Evolutionary conservation across 2,888 invertebrate genomes (phyloP), one percentile per base, ranked within the genome.

Genomic region (Brenthis ino): DNA sequence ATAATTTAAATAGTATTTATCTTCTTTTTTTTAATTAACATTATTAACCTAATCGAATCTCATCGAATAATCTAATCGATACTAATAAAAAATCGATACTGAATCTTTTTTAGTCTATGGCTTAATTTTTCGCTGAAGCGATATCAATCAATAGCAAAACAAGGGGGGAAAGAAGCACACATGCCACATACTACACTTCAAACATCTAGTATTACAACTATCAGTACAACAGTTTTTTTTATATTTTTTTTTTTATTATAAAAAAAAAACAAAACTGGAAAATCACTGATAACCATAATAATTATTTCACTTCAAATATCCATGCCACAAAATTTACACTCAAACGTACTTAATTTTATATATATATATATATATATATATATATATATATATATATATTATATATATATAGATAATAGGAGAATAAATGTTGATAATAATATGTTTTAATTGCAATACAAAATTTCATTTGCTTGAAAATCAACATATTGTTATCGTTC

Each of bases 231-330:
- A 8, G 0, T 43, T 2, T 37, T 37, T 37, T 11, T 37, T 1
- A 37, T 37, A 11, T 24, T 24, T 24, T 1, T 24, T 28, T 28
- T 28, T 28, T 28, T 28, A 5, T 4, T 4, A 28, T 28, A 28
- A 28, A 28, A 24, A 43, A 43, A 43, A 8, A 43, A 11, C 37
- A 43, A 43, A 8, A 43, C 11, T 43, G 2, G 11, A 24, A 48
- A n/a, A 47, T 14, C 50, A 16, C 60, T 60, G 60, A 60, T 60
- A 60, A 48, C 6, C 60, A n/a, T 50, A 60, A 50, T 50, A 60
- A 12, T 4, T 28, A 8, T 8, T 14, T 50, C 50, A 60, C n/a
- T 28, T 28, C 11, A 50, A 50, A 16, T 33, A 12, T 50, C 16
- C 60, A 60, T 60, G 60, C 60, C 16, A 28, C 48, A 28, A 50